Evolutionary conservation across 2,888 invertebrate species (phyloP), one percentile per base, ranked within the genome.

Genomic region (Metellina segmentata): DNA sequence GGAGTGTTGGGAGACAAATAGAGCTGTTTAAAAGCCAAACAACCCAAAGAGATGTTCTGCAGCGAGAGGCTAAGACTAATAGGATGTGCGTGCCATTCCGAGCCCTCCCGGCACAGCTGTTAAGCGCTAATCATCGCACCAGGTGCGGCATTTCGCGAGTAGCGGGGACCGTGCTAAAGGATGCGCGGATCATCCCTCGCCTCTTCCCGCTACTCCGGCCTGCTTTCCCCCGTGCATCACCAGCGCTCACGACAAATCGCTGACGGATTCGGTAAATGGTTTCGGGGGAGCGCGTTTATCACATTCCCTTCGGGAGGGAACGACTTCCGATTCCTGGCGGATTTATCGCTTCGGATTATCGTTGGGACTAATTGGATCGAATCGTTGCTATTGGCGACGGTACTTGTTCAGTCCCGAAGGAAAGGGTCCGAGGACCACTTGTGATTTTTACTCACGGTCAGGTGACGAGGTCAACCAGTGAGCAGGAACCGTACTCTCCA

Each of bases 21-120:
- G 74, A 90, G 85, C 85, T 81, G 90, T 90, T 85, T 90, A 79
- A 90, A 90, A 90, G 85, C 90, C 85, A 85, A 90, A 90, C 81
- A 90, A 85, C 90, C 53, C 79, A 51, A 85, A 85, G 85, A 90
- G 85, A 85, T 81, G 75, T 85, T 72, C 79, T 71, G 61, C 78
- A 85, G 74, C 11, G 61, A 11, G 61, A 70, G 81, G 48, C 72
- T 70, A 90, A 85, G 85, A 85, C 79, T 71, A 90, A 90, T 85
- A 85, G 53, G 78, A 53, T 48, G 49, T 85, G 85, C 90, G 69
- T 85, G 79, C 72, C 90, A 82, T 82, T 75, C 49, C 81, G 49
- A 9, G 75, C 8, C 20, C 16, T 16, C 16, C 13, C 61, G 19
- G 75, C 77, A 71, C 90, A 91, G 90, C 90, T 91, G 90, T 86